These are phyloP conservation scores for Syngnathus rostellatus DNA, from an alignment of 2,797 vertebrate genomes.

Conservation along the genomic window DNA sequence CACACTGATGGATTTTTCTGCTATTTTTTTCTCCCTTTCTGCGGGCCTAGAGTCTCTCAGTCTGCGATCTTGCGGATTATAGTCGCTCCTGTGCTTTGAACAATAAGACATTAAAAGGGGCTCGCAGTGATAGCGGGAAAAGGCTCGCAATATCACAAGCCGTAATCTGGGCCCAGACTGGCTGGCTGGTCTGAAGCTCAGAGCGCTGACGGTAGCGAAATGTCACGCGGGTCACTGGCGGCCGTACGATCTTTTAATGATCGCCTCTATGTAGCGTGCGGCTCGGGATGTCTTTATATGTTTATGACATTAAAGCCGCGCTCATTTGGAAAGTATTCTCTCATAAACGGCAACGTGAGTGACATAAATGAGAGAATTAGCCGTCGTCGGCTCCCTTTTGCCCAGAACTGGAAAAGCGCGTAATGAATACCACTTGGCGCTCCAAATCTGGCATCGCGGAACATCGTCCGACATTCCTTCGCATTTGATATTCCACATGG, in stretches of 20 bases:
- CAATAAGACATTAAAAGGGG: slow-evolving; percentile 50
- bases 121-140: slow-evolving; percentile 50
- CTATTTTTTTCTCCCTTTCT: neutral
- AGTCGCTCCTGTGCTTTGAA: slow-evolving; percentile 49
- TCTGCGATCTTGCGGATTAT: slow-evolving; percentile 44
- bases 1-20: slow-evolving; percentile 1
- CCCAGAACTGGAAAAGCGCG: slow-evolving; percentile 27
- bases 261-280: slow-evolving; percentile 10
- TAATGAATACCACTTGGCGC: slow-evolving; percentile 64
- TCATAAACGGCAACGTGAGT: slow-evolving; percentile 52
- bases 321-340: slow-evolving; percentile 30
- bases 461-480: slow-evolving; percentile 55
- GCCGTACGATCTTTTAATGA: slow-evolving; percentile 15
- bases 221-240: slow-evolving; percentile 35
- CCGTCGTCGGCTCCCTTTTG: slow-evolving; percentile 42
- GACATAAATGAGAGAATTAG: slow-evolving; percentile 58
- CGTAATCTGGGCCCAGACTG: slow-evolving; percentile 48
- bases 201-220: slow-evolving; percentile 41
- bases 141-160: slow-evolving; percentile 41
- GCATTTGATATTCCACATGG: slow-evolving; percentile 61
- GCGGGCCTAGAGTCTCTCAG: slow-evolving; percentile 17
- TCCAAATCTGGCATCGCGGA: slow-evolving; percentile 50
- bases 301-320: slow-evolving; percentile 26
- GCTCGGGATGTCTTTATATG: slow-evolving; percentile 22
- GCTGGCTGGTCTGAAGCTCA: slow-evolving; percentile 44